phyloP scores from a whole-genome alignment of 2,797 vertebrate species.

The Myoxocephalus aenaeus region DNA sequence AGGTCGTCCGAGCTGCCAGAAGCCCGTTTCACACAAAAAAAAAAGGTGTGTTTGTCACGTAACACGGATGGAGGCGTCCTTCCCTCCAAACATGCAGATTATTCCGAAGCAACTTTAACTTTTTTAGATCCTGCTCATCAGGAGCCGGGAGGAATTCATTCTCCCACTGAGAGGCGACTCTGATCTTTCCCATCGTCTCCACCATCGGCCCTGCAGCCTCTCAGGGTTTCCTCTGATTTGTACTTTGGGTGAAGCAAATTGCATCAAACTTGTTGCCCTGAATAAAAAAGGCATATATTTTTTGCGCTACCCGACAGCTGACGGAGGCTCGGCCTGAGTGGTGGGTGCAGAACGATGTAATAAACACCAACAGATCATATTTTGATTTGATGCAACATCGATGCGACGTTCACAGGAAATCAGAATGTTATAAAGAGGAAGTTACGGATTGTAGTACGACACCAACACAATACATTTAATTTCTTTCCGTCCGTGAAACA shows the following conservation, averaged over 20 bases:
- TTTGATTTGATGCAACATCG: background rate
- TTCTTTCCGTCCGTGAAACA: background rate
- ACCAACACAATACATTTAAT: background rate
- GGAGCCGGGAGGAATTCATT: background rate
- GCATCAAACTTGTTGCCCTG: conserved; percentile 56
- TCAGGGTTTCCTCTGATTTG: conserved; percentile 45
- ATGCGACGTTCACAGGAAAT: too few species aligned
- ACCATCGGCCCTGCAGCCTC: conserved; percentile 32
- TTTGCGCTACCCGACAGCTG: conserved; percentile 7
- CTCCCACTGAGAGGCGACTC: conserved; percentile 33
- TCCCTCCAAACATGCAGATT: conserved; percentile 15
- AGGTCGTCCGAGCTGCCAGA: background rate
- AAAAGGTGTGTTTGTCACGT: conserved; percentile 23
- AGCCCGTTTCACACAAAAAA: background rate
- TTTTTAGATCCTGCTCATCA: conserved; percentile 34
- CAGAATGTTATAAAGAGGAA: too few species aligned
- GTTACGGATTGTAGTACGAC: background rate
- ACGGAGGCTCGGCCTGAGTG: background rate
- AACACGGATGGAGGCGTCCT: background rate
- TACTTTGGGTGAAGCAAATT: conserved; percentile 34
- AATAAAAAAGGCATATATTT: conserved; percentile 39
- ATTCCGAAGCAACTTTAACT: conserved; percentile 5
- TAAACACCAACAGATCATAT: conserved; percentile 5
- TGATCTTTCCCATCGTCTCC: conserved; percentile 31
- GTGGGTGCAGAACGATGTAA: background rate